Evolutionary conservation across 2,888 invertebrate genomes (phyloP), one percentile per base, ranked within the genome.

Genomic region (Luperina nickerlii): DNA sequence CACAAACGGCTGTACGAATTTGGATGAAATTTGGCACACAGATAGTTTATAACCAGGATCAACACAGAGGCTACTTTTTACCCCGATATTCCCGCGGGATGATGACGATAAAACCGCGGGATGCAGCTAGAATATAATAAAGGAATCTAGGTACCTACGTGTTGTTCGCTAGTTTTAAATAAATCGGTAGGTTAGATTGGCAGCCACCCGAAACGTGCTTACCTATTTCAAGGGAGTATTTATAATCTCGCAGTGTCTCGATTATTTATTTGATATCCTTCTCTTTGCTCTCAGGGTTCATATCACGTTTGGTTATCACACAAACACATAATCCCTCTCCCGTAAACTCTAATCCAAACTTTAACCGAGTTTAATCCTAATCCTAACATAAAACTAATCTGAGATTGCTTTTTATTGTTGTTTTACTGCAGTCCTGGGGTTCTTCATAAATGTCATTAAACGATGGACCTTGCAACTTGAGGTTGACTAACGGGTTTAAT

Each of bases 401-500:
- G 27, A 70, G 65, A 51, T 62, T 63, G 9, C 27, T 74, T 80
- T 79, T 74, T 20, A 69, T 24, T 68, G 45, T 69, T 27, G 38
- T 70, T 70, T 82, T 66, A 81, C 32, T 65, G 51, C 32, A 38
- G 15, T 60, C 57, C 24, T 27, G 54, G n/a, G 81, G 27, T 18
- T 68, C 51, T 80, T 80, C 24, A 68, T 63, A 38, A 48, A 54
- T 72, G 57, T 27, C 42, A 38, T 67, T 57, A 75, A 63, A 73
- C 62, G 48, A 32, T 38, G n/a, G 24, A 60, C 48, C 54, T 68
- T 79, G 63, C n/a, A 62, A 62, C 27, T 48, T 78, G 48, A 78
- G 67, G 60, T 42, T 60, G 5, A 3, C 20, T 60, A 2, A 3
- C 20, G n/a, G 3, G 42, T 24, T 76, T 27, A 63, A 38, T 3